Evolutionary conservation across 1,140 invertebrate genomes (phyloP).

Genomic region (Drosophila persimilis): DNA sequence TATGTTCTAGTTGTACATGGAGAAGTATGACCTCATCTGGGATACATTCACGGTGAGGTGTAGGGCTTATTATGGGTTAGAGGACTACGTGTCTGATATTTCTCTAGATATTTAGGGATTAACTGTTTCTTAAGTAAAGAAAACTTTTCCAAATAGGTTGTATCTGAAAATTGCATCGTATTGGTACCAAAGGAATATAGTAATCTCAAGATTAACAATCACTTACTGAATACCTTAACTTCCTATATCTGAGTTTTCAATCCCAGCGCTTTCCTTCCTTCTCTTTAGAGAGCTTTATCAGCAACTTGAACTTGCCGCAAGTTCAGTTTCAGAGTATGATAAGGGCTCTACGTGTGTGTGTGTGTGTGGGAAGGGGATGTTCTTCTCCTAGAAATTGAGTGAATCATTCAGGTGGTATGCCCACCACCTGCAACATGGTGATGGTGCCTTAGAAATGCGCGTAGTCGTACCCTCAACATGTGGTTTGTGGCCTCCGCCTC

Average conservation of each 20-base stretch:
- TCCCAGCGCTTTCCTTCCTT: not conserved
- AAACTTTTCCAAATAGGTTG: too few species aligned
- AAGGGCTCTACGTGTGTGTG: conserved; percentile 32
- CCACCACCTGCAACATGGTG: conserved; percentile 27
- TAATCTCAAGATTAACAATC: too few species aligned
- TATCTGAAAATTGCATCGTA: too few species aligned
- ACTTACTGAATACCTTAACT: too few species aligned
- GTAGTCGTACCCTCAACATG: conserved; percentile 70
- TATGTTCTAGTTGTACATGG: too few species aligned
- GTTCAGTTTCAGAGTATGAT: conserved; percentile 43
- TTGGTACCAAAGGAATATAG: too few species aligned
- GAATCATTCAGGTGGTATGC: conserved; percentile 58
- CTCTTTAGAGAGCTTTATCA: conserved; percentile 15
- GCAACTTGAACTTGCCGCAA: conserved; percentile 33
- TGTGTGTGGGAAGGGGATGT: conserved; percentile 7
- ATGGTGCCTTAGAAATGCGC: conserved; percentile 65
- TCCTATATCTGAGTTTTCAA: not conserved
- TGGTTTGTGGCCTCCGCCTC: conserved; percentile 46
- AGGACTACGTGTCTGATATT: too few species aligned
- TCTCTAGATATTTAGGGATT: too few species aligned
- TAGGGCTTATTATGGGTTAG: too few species aligned
- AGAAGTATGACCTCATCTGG: too few species aligned
- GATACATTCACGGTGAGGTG: too few species aligned
- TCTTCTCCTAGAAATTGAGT: conserved; percentile 36
- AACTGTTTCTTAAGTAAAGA: too few species aligned